phyloP scores from a whole-genome alignment of 2,113 vertebrate genomes.

The Motacilla alba region DNA sequence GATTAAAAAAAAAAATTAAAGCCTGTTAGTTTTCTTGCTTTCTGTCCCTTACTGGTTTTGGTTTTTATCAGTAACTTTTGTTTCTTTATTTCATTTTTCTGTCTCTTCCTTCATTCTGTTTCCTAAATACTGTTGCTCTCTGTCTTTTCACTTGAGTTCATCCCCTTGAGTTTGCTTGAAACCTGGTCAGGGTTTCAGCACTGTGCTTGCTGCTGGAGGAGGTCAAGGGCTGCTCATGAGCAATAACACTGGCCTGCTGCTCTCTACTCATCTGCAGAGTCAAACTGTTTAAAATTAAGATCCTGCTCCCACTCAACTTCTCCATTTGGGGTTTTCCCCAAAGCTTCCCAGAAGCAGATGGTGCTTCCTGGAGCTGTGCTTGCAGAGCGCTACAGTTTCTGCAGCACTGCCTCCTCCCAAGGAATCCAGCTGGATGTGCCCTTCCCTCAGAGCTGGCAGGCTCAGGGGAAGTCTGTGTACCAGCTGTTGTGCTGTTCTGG shows the following conservation, averaged over 20 bases:
- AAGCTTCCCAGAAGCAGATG: conserved; percentile 54
- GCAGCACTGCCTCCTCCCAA: rapidly evolving
- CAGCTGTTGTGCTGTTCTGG: not conserved
- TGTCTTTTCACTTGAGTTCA: not conserved
- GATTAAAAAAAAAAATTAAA: not conserved
- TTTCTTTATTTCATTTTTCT: not conserved
- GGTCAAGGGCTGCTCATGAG: not conserved
- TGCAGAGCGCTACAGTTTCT: not conserved
- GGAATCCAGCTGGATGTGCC: not conserved
- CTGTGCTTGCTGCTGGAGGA: not conserved
- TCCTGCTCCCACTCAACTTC: conserved; percentile 49
- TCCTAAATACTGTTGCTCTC: not conserved
- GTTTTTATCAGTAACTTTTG: not conserved
- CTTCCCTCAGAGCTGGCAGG: not conserved
- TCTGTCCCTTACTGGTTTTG: not conserved
- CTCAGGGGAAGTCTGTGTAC: not conserved
- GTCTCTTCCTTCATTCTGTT: not conserved
- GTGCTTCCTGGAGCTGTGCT: not conserved
- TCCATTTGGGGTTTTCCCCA: conserved; percentile 50
- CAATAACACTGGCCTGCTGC: not conserved
- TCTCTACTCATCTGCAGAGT: conserved; percentile 33
- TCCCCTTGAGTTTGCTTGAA: not conserved
- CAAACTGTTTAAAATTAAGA: conserved; percentile 29
- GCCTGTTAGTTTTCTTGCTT: not conserved
- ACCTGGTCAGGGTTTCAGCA: not conserved